Base-by-base conservation (phyloP, 92 coral and sea anemone genomes). In the Ricordea florida region DNA sequence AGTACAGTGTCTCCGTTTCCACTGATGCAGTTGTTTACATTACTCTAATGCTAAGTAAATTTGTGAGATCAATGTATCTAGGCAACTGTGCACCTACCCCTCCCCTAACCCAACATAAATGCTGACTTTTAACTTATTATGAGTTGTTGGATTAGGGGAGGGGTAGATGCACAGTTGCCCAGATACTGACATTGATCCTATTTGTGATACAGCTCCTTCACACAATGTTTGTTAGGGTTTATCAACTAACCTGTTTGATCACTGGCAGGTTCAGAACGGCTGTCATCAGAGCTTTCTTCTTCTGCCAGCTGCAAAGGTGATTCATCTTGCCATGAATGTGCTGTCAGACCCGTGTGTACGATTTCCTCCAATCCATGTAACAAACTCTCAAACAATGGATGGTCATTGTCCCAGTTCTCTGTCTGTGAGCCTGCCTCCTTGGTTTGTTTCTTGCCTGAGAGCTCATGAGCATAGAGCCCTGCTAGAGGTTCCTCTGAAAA, bases 401-500 rank as follows among this genome's bases (percentile, higher is more conserved):
- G 40, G 8, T 70, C 44, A 27, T 57, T 16, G 5, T 15, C 55
- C 30, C 8, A 32, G 16, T 55, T 32, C 1, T 70, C 77, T 17
- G 77, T 70, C 41, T 70, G 77, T 14, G 64, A 21, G 9, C 30
- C 37, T 26, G 26, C 65, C 25, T 70, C 66, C 0, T 42, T 41
- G 8, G 38, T 55, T 25, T 55, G 64, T 20, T 70, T 44, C 31
- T 42, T 28, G 28, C 40, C 8, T 15, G 60, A 38, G 11, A 70
- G 41, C 5, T 70, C 77, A 29, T 70, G 77, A 21, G 38, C 41
- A 55, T 70, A 52, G 22, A 70, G 77, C 7, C 77, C 77, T 3
- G 77, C 77, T 17, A 70, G 16, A 29, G 77, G 65, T 1, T 70
- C 63, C 77, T 70, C 77, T 70, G 66, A 4, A 41, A 50, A 68